Base-by-base conservation (phyloP, 2,797 vertebrate species). In the Diceros bicornis region DNA sequence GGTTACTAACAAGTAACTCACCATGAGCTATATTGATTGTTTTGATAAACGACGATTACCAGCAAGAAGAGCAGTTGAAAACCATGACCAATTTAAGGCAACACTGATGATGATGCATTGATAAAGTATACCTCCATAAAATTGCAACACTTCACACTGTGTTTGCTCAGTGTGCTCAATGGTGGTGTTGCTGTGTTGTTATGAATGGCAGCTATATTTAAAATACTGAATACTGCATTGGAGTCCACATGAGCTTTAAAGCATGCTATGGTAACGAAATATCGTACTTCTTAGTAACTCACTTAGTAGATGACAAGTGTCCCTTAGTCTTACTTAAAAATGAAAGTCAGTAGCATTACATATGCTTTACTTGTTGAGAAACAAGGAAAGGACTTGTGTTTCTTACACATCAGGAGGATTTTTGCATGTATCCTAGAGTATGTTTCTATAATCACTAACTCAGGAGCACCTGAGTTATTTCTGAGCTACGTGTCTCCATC, bases 341-440 rank as follows among this genome's bases (percentile, higher is more conserved):
- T 85, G 55, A 72, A 86, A 87, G 32, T 52, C 32, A 82, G 20
- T 96, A 32, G 41, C 41, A 34, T 84, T 91, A 74, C 9, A 47
- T 62, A 66, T 17, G n/a, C 27, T 79, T 90, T 69, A n/a, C 72
- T 93, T 82, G 25, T 89, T 97, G 57, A 93, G 57, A 97, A 91
- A 91, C 13, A 21, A 81, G 77, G 47, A 81, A 89, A 74, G 69
- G 44, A 55, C 61, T 93, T 74, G 41, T 18, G n/a, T 72, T 68
- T 95, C 59, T 66, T 92, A 44, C 18, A 62, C 11, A 68, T 57
- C 64, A 62, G 7, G 27, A 83, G 25, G 66, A 94, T 32, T 7
- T 93, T 86, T 83, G 44, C 32, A 3, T 61, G 21, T 55, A 11
- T 34, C 29, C n/a, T 7, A 59, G 57, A 55, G 27, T 81, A 0